phyloP scores from a whole-genome alignment of 2,113 vertebrate genomes.

The Athene cunicularia region DNA sequence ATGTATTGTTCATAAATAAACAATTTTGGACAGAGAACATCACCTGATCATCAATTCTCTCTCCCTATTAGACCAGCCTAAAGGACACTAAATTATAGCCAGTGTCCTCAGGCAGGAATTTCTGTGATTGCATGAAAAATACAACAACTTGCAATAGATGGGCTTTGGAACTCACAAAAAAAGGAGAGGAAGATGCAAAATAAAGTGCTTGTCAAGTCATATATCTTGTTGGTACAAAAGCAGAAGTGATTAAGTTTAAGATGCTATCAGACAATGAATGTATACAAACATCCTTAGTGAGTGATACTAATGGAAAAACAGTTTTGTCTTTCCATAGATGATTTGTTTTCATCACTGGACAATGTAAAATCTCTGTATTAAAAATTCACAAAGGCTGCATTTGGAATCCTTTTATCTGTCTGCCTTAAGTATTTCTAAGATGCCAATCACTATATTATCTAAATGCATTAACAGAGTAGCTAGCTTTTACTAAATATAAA shows the following conservation, averaged over 20 bases:
- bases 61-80: background rate
- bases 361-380: slow-evolving; percentile 8
- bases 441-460: slow-evolving; percentile 21
- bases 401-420: slow-evolving; percentile 9
- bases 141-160: background rate
- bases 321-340: background rate
- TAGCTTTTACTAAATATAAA: background rate
- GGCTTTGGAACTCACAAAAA: background rate
- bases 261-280: background rate
- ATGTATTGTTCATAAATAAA: background rate
- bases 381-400: slow-evolving; percentile 1
- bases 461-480: background rate
- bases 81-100: background rate
- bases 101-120: background rate
- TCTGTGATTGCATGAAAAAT: background rate
- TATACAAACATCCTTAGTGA: background rate
- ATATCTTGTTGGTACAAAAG: background rate
- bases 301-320: background rate
- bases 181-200: background rate
- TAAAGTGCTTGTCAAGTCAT: background rate
- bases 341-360: slow-evolving; percentile 47
- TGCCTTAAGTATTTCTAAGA: background rate
- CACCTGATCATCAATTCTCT: background rate
- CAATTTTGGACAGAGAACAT: background rate
- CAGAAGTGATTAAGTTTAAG: background rate